Conservation (phyloP, 2,888 invertebrate genomes). For the Hetaerina titia region DNA sequence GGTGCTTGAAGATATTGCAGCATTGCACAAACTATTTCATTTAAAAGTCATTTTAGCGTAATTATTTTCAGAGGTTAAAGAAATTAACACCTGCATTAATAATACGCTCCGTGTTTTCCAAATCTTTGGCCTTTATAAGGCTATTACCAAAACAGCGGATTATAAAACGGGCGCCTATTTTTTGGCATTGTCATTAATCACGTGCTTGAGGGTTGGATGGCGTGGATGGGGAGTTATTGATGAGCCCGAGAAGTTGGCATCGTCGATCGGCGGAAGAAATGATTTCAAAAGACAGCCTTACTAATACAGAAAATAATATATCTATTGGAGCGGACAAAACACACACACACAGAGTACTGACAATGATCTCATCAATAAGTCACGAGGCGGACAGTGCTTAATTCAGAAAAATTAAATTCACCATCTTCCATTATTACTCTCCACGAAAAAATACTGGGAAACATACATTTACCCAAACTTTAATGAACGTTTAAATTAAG, state of each 20-base stretch:
- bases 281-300: not conserved
- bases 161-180: not conserved
- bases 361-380: too few relatives aligned
- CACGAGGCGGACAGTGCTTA: too few relatives aligned
- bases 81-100: not conserved
- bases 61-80: not conserved
- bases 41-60: too few relatives aligned
- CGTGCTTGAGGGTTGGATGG: not conserved
- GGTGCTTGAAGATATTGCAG: too few relatives aligned
- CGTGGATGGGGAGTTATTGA: not conserved
- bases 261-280: not conserved
- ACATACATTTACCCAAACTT: too few relatives aligned
- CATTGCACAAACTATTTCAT: too few relatives aligned
- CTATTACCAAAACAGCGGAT: not conserved
- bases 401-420: too few relatives aligned
- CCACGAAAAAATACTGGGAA: too few relatives aligned
- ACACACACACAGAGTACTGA: not conserved
- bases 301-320: not conserved
- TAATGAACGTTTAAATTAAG: too few relatives aligned
- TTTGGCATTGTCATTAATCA: conserved; percentile 11
- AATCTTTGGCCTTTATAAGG: not conserved
- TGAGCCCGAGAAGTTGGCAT: not conserved
- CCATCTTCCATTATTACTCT: too few relatives aligned
- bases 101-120: not conserved
- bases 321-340: not conserved